Conservation (phyloP, 2,113 vertebrate species). For the Patagioenas fasciata region DNA sequence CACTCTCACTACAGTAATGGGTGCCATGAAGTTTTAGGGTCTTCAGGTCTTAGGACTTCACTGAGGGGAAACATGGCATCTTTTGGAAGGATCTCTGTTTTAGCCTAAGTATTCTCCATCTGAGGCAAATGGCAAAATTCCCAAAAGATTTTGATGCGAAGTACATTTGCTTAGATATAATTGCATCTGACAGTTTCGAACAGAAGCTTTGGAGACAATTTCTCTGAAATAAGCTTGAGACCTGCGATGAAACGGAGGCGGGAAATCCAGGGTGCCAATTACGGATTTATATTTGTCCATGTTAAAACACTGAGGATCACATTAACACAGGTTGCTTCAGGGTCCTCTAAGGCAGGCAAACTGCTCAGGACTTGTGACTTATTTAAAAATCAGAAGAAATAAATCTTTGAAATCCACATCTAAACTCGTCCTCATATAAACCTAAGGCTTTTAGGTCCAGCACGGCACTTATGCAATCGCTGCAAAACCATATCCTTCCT, state of each 20-base stretch:
- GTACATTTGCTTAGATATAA: background rate
- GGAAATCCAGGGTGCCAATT: background rate
- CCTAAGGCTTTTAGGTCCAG: background rate
- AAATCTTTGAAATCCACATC: background rate
- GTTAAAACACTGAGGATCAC: background rate
- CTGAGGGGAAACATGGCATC: background rate
- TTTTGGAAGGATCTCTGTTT: background rate
- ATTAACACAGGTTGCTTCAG: background rate
- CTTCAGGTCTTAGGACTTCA: background rate
- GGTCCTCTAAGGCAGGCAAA: background rate
- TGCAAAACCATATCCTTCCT: conserved; percentile 61
- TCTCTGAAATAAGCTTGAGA: background rate
- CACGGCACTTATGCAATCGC: conserved; percentile 6
- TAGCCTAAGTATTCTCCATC: background rate
- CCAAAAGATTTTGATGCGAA: background rate
- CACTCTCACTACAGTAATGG: background rate
- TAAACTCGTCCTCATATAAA: conserved; percentile 16
- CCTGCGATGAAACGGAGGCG: background rate
- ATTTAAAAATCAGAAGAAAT: background rate
- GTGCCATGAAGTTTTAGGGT: conserved; percentile 22
- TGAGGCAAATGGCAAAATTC: background rate
- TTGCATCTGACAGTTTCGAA: background rate
- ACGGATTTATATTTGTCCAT: background rate
- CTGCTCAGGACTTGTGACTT: background rate
- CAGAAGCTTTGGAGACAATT: background rate